These are phyloP conservation scores for Dioctria linearis DNA, from an alignment of 2,888 invertebrate species.

Conservation along the genomic window DNA sequence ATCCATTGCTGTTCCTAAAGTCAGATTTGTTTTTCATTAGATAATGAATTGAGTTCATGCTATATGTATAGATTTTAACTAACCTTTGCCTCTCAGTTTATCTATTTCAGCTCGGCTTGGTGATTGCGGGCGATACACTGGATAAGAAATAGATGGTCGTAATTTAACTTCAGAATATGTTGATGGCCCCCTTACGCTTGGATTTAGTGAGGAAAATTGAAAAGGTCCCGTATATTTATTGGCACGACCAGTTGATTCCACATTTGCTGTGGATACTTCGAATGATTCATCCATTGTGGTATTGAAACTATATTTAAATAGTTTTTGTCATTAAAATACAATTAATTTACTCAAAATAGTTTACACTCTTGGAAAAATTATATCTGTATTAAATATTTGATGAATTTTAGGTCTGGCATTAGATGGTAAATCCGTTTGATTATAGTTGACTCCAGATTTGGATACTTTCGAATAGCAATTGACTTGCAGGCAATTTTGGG, in stretches of 20 bases:
- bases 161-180: not conserved
- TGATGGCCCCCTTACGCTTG: not conserved
- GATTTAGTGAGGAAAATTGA: constrained; percentile 62
- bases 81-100: constrained; percentile 62
- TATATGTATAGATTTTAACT: not conserved
- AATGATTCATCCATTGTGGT: not conserved
- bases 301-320: constrained; percentile 37
- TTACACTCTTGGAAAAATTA: constrained; percentile 68
- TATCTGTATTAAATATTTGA: constrained; percentile 67
- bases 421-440: constrained; percentile 43
- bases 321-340: not conserved
- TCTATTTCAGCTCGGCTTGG: constrained; percentile 64
- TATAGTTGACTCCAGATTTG: constrained; percentile 18
- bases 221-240: constrained; percentile 66
- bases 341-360: not conserved
- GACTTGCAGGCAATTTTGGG: not conserved
- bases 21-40: not conserved
- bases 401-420: constrained; percentile 67
- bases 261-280: not conserved
- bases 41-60: not conserved
- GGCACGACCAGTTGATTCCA: constrained; percentile 67
- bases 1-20: constrained; percentile 65
- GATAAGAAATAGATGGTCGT: constrained; percentile 50
- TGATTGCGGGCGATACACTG: constrained; percentile 59
- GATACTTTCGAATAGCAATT: constrained; percentile 40